These are phyloP conservation scores for Macrocentrus cingulum DNA, from an alignment of 1,140 invertebrate genomes.

Conservation along the genomic window DNA sequence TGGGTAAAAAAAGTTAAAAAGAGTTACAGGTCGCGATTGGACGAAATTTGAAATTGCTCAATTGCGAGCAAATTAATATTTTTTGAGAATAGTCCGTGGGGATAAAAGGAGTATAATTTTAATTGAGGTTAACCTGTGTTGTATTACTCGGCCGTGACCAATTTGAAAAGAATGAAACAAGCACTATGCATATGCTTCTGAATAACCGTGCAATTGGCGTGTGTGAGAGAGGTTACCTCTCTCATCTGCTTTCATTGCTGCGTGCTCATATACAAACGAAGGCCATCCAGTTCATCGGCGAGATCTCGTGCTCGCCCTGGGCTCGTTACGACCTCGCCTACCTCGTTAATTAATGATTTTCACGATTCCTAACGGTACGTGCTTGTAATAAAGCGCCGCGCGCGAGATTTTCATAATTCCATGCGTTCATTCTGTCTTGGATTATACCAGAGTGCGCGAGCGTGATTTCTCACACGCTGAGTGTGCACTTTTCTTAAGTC, in stretches of 20 bases:
- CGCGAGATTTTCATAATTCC: slow-evolving; percentile 24
- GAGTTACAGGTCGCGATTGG: neutral
- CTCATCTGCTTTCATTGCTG: slow-evolving; percentile 14
- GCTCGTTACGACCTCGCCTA: slow-evolving; percentile 25
- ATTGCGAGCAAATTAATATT: too few species aligned
- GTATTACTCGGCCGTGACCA: neutral
- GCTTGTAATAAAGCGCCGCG: neutral
- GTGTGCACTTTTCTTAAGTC: neutral
- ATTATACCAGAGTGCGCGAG: neutral
- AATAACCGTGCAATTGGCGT: neutral
- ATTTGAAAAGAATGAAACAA: neutral
- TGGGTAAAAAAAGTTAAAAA: too few species aligned
- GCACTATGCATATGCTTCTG: neutral
- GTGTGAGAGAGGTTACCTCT: slow-evolving; percentile 15
- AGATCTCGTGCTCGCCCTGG: slow-evolving; percentile 19
- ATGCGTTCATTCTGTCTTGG: slow-evolving; percentile 4
- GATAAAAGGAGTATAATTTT: neutral
- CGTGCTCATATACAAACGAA: slow-evolving; percentile 16
- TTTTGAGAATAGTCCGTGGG: neutral
- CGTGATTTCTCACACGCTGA: slow-evolving; percentile 15
- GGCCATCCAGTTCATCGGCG: slow-evolving; percentile 28
- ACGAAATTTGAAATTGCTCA: too few species aligned
- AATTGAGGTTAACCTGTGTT: neutral
- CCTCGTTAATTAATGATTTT: slow-evolving; percentile 32
- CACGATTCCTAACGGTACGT: slow-evolving; percentile 28